Conservation (phyloP, 2,888 invertebrate species). For the Meghimatium bilineatum region DNA sequence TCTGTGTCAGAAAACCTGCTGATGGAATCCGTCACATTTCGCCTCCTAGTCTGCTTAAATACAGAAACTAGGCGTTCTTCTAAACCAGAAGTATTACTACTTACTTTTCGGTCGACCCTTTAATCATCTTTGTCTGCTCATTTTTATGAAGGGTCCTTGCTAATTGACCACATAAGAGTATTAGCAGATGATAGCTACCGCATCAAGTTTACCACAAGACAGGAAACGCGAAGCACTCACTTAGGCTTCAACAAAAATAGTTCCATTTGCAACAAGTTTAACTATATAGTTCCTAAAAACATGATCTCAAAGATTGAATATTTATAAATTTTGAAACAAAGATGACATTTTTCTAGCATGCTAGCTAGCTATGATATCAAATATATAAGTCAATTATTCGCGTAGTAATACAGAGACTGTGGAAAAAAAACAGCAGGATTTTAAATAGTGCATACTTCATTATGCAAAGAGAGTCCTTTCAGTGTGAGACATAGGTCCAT, state of each 20-base stretch:
- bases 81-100: conserved; percentile 49
- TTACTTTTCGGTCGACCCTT: conserved; percentile 65
- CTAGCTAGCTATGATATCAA: background rate
- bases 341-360: background rate
- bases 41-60: conserved; percentile 49
- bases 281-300: background rate
- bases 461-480: conserved; percentile 58
- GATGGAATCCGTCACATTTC: conserved; percentile 47
- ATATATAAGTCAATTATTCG: background rate
- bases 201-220: conserved; percentile 52
- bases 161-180: conserved; percentile 44
- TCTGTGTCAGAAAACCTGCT: conserved; percentile 33
- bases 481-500: conserved; percentile 16
- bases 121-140: conserved; percentile 65
- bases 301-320: background rate
- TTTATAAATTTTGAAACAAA: background rate
- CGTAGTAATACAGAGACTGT: conserved; percentile 43
- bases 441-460: conserved; percentile 50
- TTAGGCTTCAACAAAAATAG: conserved; percentile 46
- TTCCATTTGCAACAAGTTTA: conserved; percentile 21
- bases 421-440: conserved; percentile 42
- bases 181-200: conserved; percentile 43
- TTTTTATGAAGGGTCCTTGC: conserved; percentile 50
- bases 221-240: conserved; percentile 55
- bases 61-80: conserved; percentile 20